Percentiles rank a stretch among this genome's conserved stretches.
phyloP scores from a whole-genome alignment of 2,797 vertebrate genomes.

The Hemitrygon akajei region DNA sequence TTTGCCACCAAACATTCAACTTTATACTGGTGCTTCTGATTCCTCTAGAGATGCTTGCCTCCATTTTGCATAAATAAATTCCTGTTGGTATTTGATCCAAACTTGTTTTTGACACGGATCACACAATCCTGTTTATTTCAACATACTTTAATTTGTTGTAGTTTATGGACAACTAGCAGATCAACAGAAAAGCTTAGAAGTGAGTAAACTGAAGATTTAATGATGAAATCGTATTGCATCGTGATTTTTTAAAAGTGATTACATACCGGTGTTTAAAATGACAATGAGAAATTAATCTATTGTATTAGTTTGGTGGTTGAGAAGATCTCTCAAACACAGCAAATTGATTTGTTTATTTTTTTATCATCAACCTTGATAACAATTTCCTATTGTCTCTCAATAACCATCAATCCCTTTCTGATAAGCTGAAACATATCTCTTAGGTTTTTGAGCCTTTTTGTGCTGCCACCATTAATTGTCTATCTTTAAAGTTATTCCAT shows the following conservation, averaged over 20 bases:
- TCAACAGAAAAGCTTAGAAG: background rate
- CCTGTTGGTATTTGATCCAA: background rate
- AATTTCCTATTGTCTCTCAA: background rate
- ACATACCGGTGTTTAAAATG: background rate
- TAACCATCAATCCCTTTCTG: background rate
- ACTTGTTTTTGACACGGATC: background rate
- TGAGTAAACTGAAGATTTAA: background rate
- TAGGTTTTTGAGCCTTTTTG: background rate
- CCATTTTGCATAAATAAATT: background rate
- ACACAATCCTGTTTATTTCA: background rate
- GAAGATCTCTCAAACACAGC: background rate
- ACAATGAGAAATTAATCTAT: background rate
- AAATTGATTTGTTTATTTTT: background rate
- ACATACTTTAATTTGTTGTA: background rate
- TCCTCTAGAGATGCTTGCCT: background rate
- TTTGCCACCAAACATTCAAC: background rate
- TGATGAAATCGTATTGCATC: too few species aligned
- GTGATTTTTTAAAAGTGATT: background rate
- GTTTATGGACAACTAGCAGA: background rate
- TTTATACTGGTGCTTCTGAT: background rate
- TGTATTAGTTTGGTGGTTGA: background rate
- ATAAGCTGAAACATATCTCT: background rate
- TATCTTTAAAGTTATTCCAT: background rate
- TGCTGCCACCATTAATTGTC: background rate
- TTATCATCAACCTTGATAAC: background rate